phyloP scores from a whole-genome alignment of 2,113 vertebrate genomes.

The Prietella phreatophila region DNA sequence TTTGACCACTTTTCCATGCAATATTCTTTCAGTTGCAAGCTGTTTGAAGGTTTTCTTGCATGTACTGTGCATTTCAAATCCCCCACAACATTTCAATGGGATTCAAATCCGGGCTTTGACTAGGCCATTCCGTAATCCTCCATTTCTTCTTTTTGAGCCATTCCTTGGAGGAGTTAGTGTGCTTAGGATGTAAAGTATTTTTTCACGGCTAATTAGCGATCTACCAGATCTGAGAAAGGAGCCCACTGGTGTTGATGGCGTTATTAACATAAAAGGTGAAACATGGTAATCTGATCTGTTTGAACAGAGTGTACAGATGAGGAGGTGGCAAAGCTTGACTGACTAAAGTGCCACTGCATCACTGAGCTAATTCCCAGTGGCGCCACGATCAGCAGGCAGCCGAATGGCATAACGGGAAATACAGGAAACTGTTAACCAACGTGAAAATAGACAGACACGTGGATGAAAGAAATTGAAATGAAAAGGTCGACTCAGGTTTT shows the following conservation, averaged over 20 bases:
- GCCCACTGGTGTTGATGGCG: neutral
- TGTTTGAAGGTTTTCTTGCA: too few relatives aligned
- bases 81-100: too few relatives aligned
- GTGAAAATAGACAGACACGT: neutral
- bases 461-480: neutral
- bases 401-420: neutral
- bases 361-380: neutral
- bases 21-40: too few relatives aligned
- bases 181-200: too few relatives aligned
- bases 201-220: neutral
- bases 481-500: neutral
- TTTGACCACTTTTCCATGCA: too few relatives aligned
- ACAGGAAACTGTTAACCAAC: neutral
- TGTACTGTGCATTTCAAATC: too few relatives aligned
- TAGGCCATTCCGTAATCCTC: too few relatives aligned
- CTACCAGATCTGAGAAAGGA: neutral
- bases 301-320: neutral
- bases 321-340: neutral
- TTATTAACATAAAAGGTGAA: neutral
- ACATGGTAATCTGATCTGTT: neutral
- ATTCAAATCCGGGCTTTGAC: too few relatives aligned
- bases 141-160: too few relatives aligned
- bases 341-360: neutral
- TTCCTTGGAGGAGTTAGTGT: too few relatives aligned
- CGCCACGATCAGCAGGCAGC: neutral